Evolutionary conservation across 1,140 invertebrate genomes (phyloP), one percentile per base, ranked within the genome.

Genomic region (Arion vulgaris): DNA sequence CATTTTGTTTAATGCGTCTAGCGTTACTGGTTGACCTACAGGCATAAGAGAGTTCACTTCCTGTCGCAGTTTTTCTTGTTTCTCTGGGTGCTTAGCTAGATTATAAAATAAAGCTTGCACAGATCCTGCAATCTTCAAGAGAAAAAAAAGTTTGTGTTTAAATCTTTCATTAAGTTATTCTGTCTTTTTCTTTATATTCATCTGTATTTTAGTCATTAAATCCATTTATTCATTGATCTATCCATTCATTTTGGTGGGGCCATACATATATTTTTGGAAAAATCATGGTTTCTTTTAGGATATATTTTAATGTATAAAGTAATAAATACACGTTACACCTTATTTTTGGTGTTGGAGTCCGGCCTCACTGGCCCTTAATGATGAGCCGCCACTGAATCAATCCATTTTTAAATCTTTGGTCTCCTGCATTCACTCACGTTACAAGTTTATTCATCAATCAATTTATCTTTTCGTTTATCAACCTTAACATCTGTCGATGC

Each of bases 31-130:
- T 11, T 88, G 78, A 45, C 36, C 78, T 1, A 93, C 78, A 0
- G 77, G 77, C 32, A 87, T 41, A 0, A 93, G 80, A 76, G 90
- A 87, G 32, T 90, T 57, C 1, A 92, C 92, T 78, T 89, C 89
- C 15, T 81, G 23, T 23, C 83, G 85, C 17, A 96, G 89, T 86
- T 94, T 93, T 0, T 94, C 89, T 87, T 96, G 95, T 7, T 94
- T 88, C 19, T 94, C 86, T 0, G 92, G 90, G 91, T 97, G 92
- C 87, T 93, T 94, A 0, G 95, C 94, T 49, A 98, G 89, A 26
- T 95, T 91, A 89, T 95, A 96, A n/a, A 98, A 89, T 0, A 94
- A 93, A 96, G 97, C 98, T 85, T 96, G 94, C 77, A 95, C 95
- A 0, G 96, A 95, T 89, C 95, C 95, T 0, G 96, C 95, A 5